A percentile compares a stretch with the other conserved stretches of the same genome.
These are phyloP conservation scores for Butastur rufipennis DNA, from an alignment of 2,113 vertebrate species.

Conservation along the genomic window DNA sequence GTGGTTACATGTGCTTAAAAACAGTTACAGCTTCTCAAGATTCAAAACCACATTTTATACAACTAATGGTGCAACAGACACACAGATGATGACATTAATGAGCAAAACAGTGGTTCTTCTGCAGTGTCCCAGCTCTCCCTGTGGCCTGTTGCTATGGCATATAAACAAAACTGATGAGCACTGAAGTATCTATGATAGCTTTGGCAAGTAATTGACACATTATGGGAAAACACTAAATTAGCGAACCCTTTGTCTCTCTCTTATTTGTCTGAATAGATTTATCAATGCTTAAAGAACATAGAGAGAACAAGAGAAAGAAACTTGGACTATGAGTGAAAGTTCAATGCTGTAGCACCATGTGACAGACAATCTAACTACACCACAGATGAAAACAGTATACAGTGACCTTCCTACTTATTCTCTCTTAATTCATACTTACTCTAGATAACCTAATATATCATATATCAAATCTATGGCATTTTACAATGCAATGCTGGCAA, in stretches of 20 bases:
- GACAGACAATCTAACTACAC: neutral
- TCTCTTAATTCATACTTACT: neutral
- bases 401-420: neutral
- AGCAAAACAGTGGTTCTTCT: neutral
- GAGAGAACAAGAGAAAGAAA: neutral
- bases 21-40: neutral
- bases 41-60: neutral
- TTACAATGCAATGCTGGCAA: neutral
- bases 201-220: neutral
- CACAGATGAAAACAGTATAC: neutral
- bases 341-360: neutral
- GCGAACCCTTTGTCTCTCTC: neutral
- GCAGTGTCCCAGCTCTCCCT: neutral
- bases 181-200: neutral
- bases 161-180: conserved; percentile 19
- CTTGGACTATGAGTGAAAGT: neutral
- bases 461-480: neutral
- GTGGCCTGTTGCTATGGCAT: neutral
- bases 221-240: neutral
- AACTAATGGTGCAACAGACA: neutral
- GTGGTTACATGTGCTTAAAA: neutral
- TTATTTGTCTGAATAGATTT: neutral
- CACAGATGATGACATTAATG: neutral
- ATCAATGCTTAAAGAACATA: neutral
- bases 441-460: neutral